Conservation (phyloP, 2,888 invertebrate genomes). For the Calliphora vomitoria region DNA sequence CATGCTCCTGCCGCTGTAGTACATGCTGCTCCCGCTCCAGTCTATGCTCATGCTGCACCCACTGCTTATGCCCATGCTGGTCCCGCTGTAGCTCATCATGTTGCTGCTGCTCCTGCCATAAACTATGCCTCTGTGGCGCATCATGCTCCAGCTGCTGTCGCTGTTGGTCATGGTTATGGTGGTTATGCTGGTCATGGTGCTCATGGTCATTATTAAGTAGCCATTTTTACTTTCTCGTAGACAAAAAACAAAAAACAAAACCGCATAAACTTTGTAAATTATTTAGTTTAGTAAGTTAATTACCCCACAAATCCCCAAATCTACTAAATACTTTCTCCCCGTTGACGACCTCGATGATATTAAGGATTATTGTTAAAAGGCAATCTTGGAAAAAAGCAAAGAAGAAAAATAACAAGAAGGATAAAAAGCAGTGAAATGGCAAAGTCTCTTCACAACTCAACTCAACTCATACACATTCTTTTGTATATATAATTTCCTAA, state of each 20-base stretch:
- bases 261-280: constrained; percentile 65
- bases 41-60: constrained; percentile 74
- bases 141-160: constrained; percentile 78
- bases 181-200: constrained; percentile 78
- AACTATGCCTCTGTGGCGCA: constrained; percentile 81
- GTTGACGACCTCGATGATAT: constrained; percentile 71
- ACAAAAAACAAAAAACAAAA: constrained; percentile 43
- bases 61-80: constrained; percentile 76
- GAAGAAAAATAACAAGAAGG: constrained; percentile 56
- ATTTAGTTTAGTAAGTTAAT: constrained; percentile 72
- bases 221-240: constrained; percentile 50
- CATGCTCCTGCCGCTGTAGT: constrained; percentile 78
- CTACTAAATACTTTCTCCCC: constrained; percentile 46
- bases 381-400: constrained; percentile 54
- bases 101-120: constrained; percentile 81
- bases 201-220: constrained; percentile 71
- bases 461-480: constrained; percentile 72
- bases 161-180: constrained; percentile 76
- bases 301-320: constrained; percentile 20
- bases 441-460: constrained; percentile 48
- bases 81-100: constrained; percentile 80
- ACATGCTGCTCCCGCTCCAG: constrained; percentile 75
- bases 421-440: constrained; percentile 66
- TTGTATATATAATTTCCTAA: constrained; percentile 65
- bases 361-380: constrained; percentile 60